Evolutionary conservation across 92 coral and sea anemone genomes (phyloP).

Genomic region (Parazoanthus darwini): DNA sequence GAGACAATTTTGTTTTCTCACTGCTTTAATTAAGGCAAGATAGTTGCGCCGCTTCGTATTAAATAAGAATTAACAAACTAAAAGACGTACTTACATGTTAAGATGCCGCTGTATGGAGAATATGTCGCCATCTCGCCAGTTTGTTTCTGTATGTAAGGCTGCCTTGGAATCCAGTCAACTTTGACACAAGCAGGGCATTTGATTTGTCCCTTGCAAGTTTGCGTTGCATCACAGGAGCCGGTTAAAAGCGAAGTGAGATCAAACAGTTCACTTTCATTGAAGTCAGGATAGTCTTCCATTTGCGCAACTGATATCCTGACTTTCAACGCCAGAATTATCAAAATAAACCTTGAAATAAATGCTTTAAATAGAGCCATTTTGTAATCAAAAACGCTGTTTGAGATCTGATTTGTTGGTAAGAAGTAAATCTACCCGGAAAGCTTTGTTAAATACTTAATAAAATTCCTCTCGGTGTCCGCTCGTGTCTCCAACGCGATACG

Average conservation of each 20-base stretch:
- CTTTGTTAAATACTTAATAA: background rate
- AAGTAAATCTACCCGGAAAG: background rate
- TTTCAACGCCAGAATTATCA: background rate
- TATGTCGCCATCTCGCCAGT: background rate
- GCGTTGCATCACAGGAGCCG: conserved; percentile 5
- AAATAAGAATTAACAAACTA: conserved; percentile 26
- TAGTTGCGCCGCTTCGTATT: conserved; percentile 12
- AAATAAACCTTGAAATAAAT: background rate
- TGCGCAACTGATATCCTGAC: background rate
- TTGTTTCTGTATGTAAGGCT: conserved; percentile 24
- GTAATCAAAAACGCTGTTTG: background rate
- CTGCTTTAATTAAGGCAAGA: conserved; percentile 1
- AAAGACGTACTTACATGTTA: conserved; percentile 28
- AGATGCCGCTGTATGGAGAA: conserved; percentile 30
- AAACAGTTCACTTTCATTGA: background rate
- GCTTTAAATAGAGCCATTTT: conserved; percentile 6
- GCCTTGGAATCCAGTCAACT: conserved; percentile 1
- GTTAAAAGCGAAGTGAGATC: background rate
- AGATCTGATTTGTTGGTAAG: background rate
- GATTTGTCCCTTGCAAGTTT: conserved; percentile 26
- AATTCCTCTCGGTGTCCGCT: background rate
- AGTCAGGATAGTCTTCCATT: background rate
- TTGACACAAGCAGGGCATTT: conserved; percentile 18
- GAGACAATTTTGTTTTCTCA: background rate
- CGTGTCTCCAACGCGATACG: background rate